Percentiles rank a stretch among this genome's conserved stretches.
Evolutionary conservation across 2,113 vertebrate species (phyloP).

Genomic region (Lynx canadensis): DNA sequence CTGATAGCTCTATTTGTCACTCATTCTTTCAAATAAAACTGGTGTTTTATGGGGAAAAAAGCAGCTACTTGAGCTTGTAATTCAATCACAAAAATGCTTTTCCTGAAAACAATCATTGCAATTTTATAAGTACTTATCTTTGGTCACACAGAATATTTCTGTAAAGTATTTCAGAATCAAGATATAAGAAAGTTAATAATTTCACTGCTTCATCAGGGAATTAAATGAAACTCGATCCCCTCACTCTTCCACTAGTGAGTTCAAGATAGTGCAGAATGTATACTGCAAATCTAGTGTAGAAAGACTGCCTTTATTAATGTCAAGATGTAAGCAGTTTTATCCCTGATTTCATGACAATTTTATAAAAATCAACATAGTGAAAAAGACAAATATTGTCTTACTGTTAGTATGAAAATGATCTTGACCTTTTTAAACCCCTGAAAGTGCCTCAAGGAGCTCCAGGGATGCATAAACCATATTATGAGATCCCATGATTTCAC

Average conservation of each 20-base stretch:
- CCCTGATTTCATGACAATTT: neutral
- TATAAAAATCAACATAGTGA: neutral
- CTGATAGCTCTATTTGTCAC: neutral
- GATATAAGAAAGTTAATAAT: neutral
- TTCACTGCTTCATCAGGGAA: neutral
- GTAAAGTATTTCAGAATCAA: neutral
- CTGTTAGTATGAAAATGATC: neutral
- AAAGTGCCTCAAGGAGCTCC: neutral
- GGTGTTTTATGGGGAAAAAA: neutral
- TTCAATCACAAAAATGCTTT: neutral
- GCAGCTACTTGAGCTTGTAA: neutral
- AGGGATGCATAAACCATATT: neutral
- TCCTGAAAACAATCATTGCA: neutral
- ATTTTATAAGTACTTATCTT: neutral
- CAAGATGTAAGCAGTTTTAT: neutral
- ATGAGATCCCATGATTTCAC: neutral
- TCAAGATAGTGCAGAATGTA: neutral
- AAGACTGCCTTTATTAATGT: neutral
- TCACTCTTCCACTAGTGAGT: neutral
- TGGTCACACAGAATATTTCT: neutral
- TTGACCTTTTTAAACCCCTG: neutral
- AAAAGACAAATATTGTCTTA: neutral
- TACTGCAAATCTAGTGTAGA: neutral
- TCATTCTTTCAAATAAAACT: neutral
- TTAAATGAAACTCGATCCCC: neutral